Conservation (phyloP, 1,140 invertebrate species). For the Bombus superbus region DNA sequence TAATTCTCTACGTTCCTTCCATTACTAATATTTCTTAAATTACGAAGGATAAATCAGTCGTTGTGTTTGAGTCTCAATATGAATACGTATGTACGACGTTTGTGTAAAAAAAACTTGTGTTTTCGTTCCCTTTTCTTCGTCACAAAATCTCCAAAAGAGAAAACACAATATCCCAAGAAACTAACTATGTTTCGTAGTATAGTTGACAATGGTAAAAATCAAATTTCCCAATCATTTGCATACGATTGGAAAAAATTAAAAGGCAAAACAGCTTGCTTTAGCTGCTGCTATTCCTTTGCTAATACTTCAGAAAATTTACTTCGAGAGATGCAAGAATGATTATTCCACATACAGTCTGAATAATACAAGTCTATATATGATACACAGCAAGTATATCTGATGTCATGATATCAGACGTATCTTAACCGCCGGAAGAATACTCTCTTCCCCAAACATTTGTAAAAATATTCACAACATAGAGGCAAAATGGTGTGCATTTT, state of each 20-base stretch:
- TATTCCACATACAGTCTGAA: constrained; percentile 44
- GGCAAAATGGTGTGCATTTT: constrained; percentile 53
- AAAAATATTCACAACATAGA: constrained; percentile 58
- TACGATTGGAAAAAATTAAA: neutral
- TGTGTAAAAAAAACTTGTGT: constrained; percentile 39
- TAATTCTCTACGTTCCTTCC: constrained; percentile 16
- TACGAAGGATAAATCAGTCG: constrained; percentile 51
- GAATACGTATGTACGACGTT: constrained; percentile 43
- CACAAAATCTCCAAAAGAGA: constrained; percentile 2
- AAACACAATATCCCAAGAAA: constrained; percentile 18
- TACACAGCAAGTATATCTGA: constrained; percentile 59
- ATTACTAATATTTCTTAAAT: constrained; percentile 20
- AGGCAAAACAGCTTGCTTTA: constrained; percentile 1
- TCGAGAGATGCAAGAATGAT: constrained; percentile 30
- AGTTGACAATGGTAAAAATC: constrained; percentile 26
- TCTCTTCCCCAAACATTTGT: constrained; percentile 44
- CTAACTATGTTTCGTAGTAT: constrained; percentile 23
- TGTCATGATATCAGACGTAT: constrained; percentile 36
- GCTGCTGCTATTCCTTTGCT: constrained; percentile 8
- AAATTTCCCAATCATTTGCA: neutral
- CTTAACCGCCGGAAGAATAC: constrained; percentile 42
- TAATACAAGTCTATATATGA: constrained; percentile 52
- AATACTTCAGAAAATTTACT: constrained; percentile 47
- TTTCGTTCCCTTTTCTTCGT: neutral
- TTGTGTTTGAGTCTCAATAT: constrained; percentile 35